Evolutionary conservation across 2,888 invertebrate species (phyloP).

Genomic region (Amorpha juglandis): DNA sequence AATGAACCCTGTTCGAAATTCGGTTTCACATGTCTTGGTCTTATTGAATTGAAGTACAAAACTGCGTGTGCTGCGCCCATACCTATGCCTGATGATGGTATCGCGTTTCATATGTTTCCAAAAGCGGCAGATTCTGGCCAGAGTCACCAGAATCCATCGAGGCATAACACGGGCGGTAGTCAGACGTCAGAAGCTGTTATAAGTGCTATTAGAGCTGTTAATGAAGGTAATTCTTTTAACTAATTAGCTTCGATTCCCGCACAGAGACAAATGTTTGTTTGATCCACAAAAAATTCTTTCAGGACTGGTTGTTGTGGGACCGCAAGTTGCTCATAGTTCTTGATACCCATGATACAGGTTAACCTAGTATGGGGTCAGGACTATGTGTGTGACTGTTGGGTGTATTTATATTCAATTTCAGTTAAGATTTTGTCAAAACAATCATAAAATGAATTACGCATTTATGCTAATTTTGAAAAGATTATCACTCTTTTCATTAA

Average conservation of each 20-base stretch:
- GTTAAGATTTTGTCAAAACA: neutral
- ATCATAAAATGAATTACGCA: neutral
- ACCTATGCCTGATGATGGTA: conserved; percentile 70
- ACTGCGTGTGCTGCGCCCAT: conserved; percentile 55
- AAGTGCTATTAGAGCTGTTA: conserved; percentile 74
- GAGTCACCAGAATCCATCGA: conserved; percentile 65
- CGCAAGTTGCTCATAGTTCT: too few species aligned
- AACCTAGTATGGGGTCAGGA: too few species aligned
- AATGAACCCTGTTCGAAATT: conserved; percentile 96
- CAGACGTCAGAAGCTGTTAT: conserved; percentile 75
- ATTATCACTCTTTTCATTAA: too few species aligned
- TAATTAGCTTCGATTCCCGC: too few species aligned
- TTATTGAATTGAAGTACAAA: conserved; percentile 89
- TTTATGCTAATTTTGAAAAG: too few species aligned
- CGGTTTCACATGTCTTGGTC: conserved; percentile 94
- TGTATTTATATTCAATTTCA: too few species aligned
- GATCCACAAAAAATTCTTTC: too few species aligned
- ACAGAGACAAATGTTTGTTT: too few species aligned
- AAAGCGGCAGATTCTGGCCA: conserved; percentile 66
- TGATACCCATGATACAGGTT: too few species aligned
- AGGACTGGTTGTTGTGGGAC: too few species aligned
- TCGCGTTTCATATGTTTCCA: conserved; percentile 66
- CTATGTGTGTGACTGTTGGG: too few species aligned
- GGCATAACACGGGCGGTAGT: conserved; percentile 75
- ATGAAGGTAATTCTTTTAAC: conserved; percentile 59